phyloP scores from a whole-genome alignment of 1,140 invertebrate species.

The Holcopasites calliopsidis region DNA sequence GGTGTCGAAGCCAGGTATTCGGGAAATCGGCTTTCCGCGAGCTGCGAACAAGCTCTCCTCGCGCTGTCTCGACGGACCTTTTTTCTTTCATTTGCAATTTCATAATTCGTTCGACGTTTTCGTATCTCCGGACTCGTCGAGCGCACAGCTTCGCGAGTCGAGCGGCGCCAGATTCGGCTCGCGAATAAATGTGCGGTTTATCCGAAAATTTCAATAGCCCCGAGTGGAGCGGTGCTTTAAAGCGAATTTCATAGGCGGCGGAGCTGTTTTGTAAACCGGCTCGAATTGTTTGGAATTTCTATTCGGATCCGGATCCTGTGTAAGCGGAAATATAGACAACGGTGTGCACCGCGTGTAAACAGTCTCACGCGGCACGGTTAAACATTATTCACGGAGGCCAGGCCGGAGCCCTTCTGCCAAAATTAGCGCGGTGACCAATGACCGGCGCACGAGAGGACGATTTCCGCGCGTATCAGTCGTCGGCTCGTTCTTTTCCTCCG shows the following conservation, averaged over 20 bases:
- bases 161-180: not conserved
- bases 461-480: not conserved
- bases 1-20: not conserved
- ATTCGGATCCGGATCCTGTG: constrained; percentile 34
- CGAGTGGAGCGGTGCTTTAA: not conserved
- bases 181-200: not conserved
- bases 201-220: not conserved
- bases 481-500: not conserved
- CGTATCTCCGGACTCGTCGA: too few relatives aligned
- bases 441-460: not conserved
- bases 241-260: constrained; percentile 19
- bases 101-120: not conserved
- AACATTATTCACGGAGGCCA: constrained; percentile 52
- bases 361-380: constrained; percentile 26
- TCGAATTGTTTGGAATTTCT: constrained; percentile 44
- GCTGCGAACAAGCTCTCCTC: not conserved
- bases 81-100: not conserved
- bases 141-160: not conserved
- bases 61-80: not conserved
- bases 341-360: constrained; percentile 39
- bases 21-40: not conserved
- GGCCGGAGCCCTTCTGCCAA: constrained; percentile 33
- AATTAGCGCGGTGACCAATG: constrained; percentile 49
- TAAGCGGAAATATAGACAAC: constrained; percentile 49
- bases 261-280: constrained; percentile 36